Percentiles rank a stretch among this genome's conserved stretches.
phyloP scores from a whole-genome alignment of 2,113 vertebrate genomes.

The Ceyx cyanopectus region DNA sequence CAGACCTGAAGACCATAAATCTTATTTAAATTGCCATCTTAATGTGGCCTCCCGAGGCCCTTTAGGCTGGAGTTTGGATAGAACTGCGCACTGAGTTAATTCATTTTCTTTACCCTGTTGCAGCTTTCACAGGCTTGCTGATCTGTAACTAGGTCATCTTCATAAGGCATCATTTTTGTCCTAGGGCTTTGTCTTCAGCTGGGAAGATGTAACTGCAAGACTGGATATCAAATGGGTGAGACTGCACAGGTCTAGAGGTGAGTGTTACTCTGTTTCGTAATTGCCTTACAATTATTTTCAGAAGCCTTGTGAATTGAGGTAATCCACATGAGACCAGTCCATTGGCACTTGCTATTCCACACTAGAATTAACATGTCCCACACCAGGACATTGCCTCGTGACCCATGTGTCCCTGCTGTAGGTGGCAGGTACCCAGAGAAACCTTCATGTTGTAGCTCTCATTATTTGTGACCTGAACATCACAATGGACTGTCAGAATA shows the following conservation, averaged over 20 bases:
- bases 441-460: not conserved
- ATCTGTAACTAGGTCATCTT: constrained; percentile 15
- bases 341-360: not conserved
- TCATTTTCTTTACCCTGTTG: not conserved
- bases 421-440: not conserved
- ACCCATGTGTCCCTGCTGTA: not conserved
- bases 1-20: not conserved
- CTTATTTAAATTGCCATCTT: constrained; percentile 1
- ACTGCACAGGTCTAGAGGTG: not conserved
- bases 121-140: constrained; percentile 1
- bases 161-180: not conserved
- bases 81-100: not conserved
- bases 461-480: not conserved
- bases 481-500: not conserved
- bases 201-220: not conserved
- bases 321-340: accelerated
- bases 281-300: not conserved
- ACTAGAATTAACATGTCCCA: not conserved
- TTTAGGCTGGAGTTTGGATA: not conserved
- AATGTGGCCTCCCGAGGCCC: not conserved
- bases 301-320: not conserved
- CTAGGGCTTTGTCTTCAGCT: not conserved
- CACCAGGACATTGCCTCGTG: not conserved
- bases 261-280: not conserved
- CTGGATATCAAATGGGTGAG: not conserved